Percentiles rank a stretch among this genome's conserved stretches.
These are phyloP conservation scores for Cephus nigrinus DNA, from an alignment of 2,888 invertebrate species.

Conservation along the genomic window DNA sequence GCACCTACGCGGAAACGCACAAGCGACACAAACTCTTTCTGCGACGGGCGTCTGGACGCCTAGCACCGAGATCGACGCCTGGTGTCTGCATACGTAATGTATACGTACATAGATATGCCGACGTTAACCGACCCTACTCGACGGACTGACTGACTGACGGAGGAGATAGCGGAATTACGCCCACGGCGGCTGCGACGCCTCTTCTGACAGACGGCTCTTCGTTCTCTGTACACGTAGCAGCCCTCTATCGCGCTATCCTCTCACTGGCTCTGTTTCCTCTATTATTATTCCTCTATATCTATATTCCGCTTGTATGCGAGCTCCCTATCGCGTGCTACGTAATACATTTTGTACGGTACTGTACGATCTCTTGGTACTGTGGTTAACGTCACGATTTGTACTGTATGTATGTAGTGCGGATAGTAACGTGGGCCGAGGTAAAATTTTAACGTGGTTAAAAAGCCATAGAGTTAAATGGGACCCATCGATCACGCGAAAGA, in stretches of 20 bases:
- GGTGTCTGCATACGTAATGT: neutral
- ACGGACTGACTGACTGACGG: conserved; percentile 27
- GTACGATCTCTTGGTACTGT: neutral
- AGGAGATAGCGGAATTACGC: conserved; percentile 51
- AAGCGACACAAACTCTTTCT: neutral
- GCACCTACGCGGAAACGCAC: neutral
- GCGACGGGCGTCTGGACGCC: neutral
- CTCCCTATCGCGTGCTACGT: neutral
- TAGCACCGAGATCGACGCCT: neutral
- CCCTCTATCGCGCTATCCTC: neutral
- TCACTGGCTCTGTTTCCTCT: neutral
- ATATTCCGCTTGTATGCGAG: too few relatives aligned
- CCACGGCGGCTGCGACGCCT: conserved; percentile 39
- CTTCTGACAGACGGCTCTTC: conserved; percentile 7
- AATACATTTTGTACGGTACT: neutral
- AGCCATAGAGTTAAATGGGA: neutral
- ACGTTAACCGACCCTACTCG: conserved; percentile 8
- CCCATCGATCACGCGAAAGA: neutral
- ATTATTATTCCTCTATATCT: too few relatives aligned
- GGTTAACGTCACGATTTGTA: neutral
- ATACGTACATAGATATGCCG: neutral
- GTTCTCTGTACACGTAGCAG: conserved; percentile 14
- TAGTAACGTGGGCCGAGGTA: neutral
- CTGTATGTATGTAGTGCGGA: neutral
- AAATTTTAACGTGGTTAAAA: neutral